Base-by-base conservation (phyloP, 2,888 invertebrate species). In the Diplazon laetatorius region DNA sequence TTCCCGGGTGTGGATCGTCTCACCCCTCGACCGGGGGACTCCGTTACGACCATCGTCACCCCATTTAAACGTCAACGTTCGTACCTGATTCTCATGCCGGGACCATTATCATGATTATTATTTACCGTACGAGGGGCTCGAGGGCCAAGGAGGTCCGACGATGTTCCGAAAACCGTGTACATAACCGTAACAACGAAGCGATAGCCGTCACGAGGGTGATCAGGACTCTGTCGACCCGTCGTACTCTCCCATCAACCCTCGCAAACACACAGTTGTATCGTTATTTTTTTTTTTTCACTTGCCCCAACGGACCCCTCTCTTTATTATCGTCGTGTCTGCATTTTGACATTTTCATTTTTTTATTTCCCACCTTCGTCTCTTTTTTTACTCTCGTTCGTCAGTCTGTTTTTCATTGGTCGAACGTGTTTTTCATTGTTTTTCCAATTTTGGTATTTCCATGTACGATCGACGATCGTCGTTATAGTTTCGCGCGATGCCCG, bases 161-260 rank as follows among this genome's bases (percentile, higher is more conserved):
- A 42, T 57, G 62, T 71, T 63, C 8, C 35, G n/a, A 39, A 69
- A 60, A n/a, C 20, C 18, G 18, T 74, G n/a, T 59, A 63, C n/a
- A n/a, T 50, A 78, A 63, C 71, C 44, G 55, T 48, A 35, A 37
- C 74, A 55, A 10, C 44, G 66, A 66, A 57, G 63, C 57, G 69
- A 50, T 66, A 63, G 71, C 39, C 71, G 71, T 75, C 57, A 62
- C 62, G 66, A 68, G 55, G 59, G 52, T 70, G 50, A 74, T 71
- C 55, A 66, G 52, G 14, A 42, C 46, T 48, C 46, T 44, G 42
- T 20, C 73, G 59, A 57, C 42, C 50, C 60, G 48, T 50, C 65
- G 70, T 66, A 50, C 16, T 46, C 16, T 46, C 16, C 55, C 37
- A 68, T 76, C 62, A 66, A 62, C 66, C 71, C 65, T 37, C 44